phyloP scores from a whole-genome alignment of 2,888 invertebrate genomes.

The Eucriotettix oculatus region DNA sequence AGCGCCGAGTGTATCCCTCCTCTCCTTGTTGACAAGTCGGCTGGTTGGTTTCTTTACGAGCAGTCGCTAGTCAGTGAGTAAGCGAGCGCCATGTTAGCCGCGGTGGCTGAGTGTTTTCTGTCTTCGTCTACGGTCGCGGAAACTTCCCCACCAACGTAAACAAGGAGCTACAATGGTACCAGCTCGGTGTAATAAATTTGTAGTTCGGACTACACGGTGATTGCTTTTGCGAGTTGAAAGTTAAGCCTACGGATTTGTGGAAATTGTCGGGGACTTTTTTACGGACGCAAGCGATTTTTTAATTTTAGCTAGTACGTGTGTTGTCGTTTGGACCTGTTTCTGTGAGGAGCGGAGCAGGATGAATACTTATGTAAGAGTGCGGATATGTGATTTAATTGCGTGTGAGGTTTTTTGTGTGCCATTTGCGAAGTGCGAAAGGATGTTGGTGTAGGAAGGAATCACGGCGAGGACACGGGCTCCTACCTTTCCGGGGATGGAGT shows the following conservation, averaged over 20 bases:
- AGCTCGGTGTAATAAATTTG: no score
- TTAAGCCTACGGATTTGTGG: no score
- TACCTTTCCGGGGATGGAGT: slow-evolving; percentile 13
- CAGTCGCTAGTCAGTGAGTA: slow-evolving; percentile 1
- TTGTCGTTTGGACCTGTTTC: no score
- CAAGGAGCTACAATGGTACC: neutral
- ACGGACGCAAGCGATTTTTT: no score
- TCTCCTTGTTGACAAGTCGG: neutral
- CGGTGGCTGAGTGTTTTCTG: neutral
- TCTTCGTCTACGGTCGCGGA: neutral
- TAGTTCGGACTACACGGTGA: no score
- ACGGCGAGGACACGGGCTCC: slow-evolving; percentile 13
- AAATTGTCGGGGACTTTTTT: no score
- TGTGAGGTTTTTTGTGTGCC: no score
- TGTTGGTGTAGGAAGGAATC: neutral
- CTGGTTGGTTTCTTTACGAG: neutral
- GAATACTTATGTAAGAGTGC: no score
- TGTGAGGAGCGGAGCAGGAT: no score
- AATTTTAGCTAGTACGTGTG: no score
- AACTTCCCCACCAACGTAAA: neutral
- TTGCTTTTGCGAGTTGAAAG: no score
- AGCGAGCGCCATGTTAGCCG: neutral
- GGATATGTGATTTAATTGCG: no score
- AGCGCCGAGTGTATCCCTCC: neutral
- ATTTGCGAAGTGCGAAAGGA: neutral